These are phyloP conservation scores for Ethmia dodecea DNA, from an alignment of 2,888 invertebrate species.

Conservation along the genomic window DNA sequence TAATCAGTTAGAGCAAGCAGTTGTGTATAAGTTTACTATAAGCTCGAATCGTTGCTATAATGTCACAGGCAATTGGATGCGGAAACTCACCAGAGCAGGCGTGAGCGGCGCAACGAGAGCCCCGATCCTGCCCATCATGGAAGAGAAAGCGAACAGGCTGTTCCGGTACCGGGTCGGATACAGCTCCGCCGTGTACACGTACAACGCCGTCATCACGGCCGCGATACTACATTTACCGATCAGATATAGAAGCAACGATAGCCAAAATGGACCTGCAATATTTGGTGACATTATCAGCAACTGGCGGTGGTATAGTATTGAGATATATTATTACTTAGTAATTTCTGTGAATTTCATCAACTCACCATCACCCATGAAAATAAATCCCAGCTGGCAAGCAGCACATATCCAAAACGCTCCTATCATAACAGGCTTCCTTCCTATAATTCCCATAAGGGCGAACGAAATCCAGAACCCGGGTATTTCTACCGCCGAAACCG, in stretches of 20 bases:
- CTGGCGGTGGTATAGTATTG: too few species aligned
- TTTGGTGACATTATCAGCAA: too few species aligned
- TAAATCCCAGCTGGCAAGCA: constrained; percentile 71
- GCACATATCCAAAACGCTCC: constrained; percentile 78
- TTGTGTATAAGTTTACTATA: too few species aligned
- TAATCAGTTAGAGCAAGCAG: too few species aligned
- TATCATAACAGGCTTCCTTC: constrained; percentile 77
- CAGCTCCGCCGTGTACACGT: constrained; percentile 81
- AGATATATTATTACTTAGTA: too few species aligned
- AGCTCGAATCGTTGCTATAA: too few species aligned
- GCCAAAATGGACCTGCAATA: constrained; percentile 25
- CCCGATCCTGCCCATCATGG: constrained; percentile 82
- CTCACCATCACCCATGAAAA: constrained; percentile 71
- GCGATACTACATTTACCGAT: constrained; percentile 79
- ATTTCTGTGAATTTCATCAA: too few species aligned
- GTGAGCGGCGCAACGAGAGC: constrained; percentile 82
- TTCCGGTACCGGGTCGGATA: constrained; percentile 82
- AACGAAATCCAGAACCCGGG: constrained; percentile 81
- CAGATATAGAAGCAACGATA: constrained; percentile 68
- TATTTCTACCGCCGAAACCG: constrained; percentile 80
- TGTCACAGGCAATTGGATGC: too few species aligned
- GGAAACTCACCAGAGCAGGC: constrained; percentile 75
- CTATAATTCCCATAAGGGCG: constrained; percentile 76
- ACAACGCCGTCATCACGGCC: constrained; percentile 76
- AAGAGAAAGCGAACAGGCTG: constrained; percentile 79